These are phyloP conservation scores for Lamellibrachia columna DNA, from an alignment of 2,888 invertebrate genomes.

Conservation along the genomic window DNA sequence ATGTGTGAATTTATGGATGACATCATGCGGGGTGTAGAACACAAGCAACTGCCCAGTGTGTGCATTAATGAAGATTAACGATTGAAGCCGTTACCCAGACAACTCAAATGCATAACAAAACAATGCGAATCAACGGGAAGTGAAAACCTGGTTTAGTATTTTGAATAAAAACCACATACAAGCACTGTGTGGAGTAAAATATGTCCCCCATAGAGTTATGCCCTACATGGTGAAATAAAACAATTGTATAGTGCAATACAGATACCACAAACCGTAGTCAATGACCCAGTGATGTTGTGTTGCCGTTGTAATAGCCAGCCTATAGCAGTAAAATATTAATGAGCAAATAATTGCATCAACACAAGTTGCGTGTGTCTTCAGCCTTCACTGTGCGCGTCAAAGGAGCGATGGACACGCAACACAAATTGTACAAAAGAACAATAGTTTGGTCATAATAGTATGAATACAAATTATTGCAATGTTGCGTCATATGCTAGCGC, in stretches of 20 bases:
- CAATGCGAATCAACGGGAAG: too few species aligned
- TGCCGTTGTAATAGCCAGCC: neutral
- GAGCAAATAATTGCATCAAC: neutral
- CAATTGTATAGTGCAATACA: neutral
- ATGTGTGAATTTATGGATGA: too few species aligned
- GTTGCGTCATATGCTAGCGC: neutral
- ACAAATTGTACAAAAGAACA: neutral
- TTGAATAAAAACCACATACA: too few species aligned
- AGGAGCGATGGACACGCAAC: neutral
- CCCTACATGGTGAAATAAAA: neutral
- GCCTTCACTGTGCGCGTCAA: too few species aligned
- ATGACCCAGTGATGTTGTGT: neutral
- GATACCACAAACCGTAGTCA: neutral
- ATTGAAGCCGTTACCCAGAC: too few species aligned
- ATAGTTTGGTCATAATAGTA: neutral
- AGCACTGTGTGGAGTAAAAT: too few species aligned
- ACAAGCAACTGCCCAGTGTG: too few species aligned
- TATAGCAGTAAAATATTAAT: neutral
- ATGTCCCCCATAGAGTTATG: too few species aligned
- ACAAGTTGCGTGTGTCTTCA: neutral
- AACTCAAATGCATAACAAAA: too few species aligned
- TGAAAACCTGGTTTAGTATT: too few species aligned
- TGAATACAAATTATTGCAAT: neutral
- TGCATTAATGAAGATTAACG: too few species aligned
- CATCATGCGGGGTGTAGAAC: too few species aligned